Conservation (phyloP, 1,140 invertebrate genomes). For the Helicorthomorpha holstii region DNA sequence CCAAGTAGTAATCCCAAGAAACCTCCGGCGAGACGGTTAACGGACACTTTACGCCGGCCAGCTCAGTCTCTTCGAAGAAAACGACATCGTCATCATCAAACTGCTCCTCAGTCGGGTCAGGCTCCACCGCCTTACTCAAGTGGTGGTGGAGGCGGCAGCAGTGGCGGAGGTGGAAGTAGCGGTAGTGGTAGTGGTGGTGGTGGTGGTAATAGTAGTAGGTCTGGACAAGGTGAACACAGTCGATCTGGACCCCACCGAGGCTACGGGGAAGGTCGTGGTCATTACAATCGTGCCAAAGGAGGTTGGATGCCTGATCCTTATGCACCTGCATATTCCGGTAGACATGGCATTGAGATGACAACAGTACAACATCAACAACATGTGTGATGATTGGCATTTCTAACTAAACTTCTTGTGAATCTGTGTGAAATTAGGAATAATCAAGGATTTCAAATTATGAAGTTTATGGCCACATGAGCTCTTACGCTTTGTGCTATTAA, state of each 20-base stretch:
- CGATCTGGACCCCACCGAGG: slow-evolving; percentile 40
- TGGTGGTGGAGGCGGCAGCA: slow-evolving; percentile 6
- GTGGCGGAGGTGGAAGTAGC: slow-evolving; percentile 8
- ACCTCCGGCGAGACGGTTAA: slow-evolving; percentile 62
- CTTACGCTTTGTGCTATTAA: too few species aligned
- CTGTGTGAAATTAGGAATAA: too few species aligned
- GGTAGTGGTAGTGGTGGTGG: background rate
- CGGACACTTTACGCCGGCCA: slow-evolving; percentile 68
- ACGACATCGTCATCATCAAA: slow-evolving; percentile 7
- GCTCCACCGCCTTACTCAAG: slow-evolving; percentile 20
- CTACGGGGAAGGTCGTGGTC: slow-evolving; percentile 46
- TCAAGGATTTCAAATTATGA: too few species aligned
- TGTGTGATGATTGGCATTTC: too few species aligned
- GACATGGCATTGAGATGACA: too few species aligned
- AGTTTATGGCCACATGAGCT: too few species aligned
- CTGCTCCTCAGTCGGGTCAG: slow-evolving; percentile 13
- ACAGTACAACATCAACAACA: too few species aligned
- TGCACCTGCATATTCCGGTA: slow-evolving; percentile 44
- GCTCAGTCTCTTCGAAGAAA: slow-evolving; percentile 75
- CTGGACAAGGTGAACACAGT: background rate
- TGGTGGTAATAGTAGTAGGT: too few species aligned
- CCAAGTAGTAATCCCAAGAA: slow-evolving; percentile 93
- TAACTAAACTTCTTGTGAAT: too few species aligned
- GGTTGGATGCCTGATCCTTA: slow-evolving; percentile 40
- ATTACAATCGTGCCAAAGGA: slow-evolving; percentile 36